These are phyloP conservation scores for Protodeltote pygarga DNA, from an alignment of 2,888 invertebrate species.

Conservation along the genomic window DNA sequence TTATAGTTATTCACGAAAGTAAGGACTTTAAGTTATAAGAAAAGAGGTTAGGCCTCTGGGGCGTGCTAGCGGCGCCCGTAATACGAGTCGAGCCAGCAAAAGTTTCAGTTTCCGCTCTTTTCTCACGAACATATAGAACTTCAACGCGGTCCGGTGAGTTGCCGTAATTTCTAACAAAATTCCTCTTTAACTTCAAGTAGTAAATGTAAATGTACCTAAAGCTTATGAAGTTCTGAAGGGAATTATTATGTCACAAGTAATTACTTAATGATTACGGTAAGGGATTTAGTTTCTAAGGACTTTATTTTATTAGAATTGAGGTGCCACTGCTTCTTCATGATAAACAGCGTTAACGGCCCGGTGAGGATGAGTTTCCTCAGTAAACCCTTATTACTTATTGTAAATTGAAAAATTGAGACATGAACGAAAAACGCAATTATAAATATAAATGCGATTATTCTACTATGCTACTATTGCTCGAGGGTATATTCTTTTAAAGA, in stretches of 20 bases:
- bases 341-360: no score
- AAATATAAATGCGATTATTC: no score
- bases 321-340: no score
- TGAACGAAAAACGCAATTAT: no score
- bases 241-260: constrained; percentile 31
- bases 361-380: no score
- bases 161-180: constrained; percentile 47
- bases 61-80: constrained; percentile 65
- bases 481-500: no score
- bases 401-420: no score
- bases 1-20: constrained; percentile 35
- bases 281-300: no score
- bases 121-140: constrained; percentile 64
- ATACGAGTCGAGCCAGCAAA: constrained; percentile 70
- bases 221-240: constrained; percentile 20
- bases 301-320: no score
- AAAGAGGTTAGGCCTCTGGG: constrained; percentile 72
- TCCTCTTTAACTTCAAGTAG: constrained; percentile 24
- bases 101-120: constrained; percentile 66
- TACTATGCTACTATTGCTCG: no score
- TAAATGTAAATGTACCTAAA: constrained; percentile 38
- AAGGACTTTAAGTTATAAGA: constrained; percentile 55
- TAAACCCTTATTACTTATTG: no score
- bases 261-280: no score
- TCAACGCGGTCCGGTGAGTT: constrained; percentile 56